Evolutionary conservation across 2,113 vertebrate genomes (phyloP).

Genomic region (Otocyon megalotis): DNA sequence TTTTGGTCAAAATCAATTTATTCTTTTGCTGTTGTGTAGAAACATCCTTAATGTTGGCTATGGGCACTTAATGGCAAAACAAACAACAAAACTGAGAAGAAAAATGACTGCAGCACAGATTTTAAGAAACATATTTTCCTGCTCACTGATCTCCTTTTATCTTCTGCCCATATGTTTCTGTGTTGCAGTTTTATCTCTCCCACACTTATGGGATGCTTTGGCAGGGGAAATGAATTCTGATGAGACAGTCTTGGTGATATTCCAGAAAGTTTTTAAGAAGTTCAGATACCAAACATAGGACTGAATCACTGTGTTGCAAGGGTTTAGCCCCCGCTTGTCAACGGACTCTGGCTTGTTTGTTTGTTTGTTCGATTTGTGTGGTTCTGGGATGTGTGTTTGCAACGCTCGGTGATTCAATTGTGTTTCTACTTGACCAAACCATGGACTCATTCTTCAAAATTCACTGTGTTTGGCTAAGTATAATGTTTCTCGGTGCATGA

Average conservation of each 20-base stretch:
- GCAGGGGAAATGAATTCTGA: conserved; percentile 57
- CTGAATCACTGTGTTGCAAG: background rate
- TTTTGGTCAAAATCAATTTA: conserved; percentile 57
- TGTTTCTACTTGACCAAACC: background rate
- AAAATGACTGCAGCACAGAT: conserved; percentile 77
- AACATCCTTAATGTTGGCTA: conserved; percentile 74
- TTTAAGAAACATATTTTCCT: conserved; percentile 84
- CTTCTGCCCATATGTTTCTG: conserved; percentile 39
- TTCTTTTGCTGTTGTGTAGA: conserved; percentile 64
- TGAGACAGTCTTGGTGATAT: background rate
- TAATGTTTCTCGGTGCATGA: background rate
- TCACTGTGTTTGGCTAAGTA: background rate
- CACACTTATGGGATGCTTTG: conserved; percentile 52
- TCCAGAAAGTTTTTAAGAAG: conserved; percentile 57
- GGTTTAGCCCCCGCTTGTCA: conserved; percentile 46
- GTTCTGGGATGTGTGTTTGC: conserved; percentile 12
- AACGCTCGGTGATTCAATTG: conserved; percentile 17
- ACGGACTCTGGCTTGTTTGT: background rate
- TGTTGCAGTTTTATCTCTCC: conserved; percentile 76
- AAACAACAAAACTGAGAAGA: conserved; percentile 82
- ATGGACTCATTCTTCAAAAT: background rate
- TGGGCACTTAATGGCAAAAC: conserved; percentile 72
- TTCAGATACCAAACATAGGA: conserved; percentile 59
- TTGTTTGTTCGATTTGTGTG: conserved; percentile 22
- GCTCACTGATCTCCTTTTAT: conserved; percentile 73